Base-by-base conservation (phyloP, 2,888 invertebrate species). In the Conops quadrifasciatus region DNA sequence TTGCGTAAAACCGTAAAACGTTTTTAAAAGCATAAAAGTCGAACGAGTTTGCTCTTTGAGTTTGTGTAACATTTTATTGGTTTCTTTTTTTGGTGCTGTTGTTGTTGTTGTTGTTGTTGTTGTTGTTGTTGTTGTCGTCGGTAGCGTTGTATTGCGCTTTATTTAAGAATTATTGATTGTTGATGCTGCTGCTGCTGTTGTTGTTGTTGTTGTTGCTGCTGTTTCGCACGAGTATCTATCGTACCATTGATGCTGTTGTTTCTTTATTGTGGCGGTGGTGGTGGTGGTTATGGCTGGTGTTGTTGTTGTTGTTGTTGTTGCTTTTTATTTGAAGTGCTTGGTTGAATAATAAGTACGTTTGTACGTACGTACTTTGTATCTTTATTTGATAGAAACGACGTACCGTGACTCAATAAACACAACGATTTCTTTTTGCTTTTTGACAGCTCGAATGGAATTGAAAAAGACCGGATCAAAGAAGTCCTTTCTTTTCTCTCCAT, bases 21-120 rank as follows among this genome's bases (percentile, higher is more conserved):
- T 49, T 63, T 63, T 63, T 45, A 63, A 63, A 45, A 45, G 47
- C 63, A 63, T 63, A 63, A 74, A 59, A 72, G 72, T 72, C 63
- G 66, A 69, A 59, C 59, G 67, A 64, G 68, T 67, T 30, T 62
- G 16, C 16, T 64, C n/a, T 51, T 28, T 53, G 49, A 43, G 43
- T 51, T 69, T 30, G 28, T 43, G 26, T 36, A 36, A 11, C 16
- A 51, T 53, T 36, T 65, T 49, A 49, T 51, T 49, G 1, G 51
- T 16, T 24, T 36, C 1, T 19, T 63, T 65, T 65, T 7, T n/a
- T n/a, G n/a, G n/a, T n/a, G n/a, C n/a, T n/a, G n/a, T n/a, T n/a
- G n/a, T n/a, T n/a, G n/a, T 47, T 45, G 63, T n/a, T 63, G 43
- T 45, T 53, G n/a, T n/a, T n/a, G n/a, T n/a, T 67, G 45, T 36